Percentiles rank a stretch among this genome's conserved stretches.
These are phyloP conservation scores for Neomicropteryx cornuta DNA, from an alignment of 1,140 invertebrate species.

Conservation along the genomic window DNA sequence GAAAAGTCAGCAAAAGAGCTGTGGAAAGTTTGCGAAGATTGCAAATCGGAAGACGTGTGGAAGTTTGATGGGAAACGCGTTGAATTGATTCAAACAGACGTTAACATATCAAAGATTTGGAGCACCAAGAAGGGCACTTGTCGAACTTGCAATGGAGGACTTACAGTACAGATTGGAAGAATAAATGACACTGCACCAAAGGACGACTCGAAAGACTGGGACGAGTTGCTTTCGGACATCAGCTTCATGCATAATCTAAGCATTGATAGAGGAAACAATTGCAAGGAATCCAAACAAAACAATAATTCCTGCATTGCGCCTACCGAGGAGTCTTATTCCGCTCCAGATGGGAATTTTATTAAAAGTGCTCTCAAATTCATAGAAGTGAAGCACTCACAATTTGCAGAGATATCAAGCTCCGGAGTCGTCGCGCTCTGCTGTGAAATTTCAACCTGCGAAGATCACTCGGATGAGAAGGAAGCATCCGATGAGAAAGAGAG, in stretches of 20 bases:
- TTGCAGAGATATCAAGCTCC: slow-evolving; percentile 11
- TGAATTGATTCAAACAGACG: slow-evolving; percentile 25
- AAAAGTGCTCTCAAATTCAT: slow-evolving; percentile 8
- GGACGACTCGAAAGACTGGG: slow-evolving; percentile 32
- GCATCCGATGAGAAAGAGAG: slow-evolving; percentile 12
- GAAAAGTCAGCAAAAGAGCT: slow-evolving; percentile 11
- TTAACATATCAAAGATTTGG: slow-evolving; percentile 7
- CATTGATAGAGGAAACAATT: slow-evolving; percentile 12
- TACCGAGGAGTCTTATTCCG: slow-evolving; percentile 9
- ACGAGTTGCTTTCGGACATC: slow-evolving; percentile 37
- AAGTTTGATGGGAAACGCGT: too few species aligned
- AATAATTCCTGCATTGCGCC: slow-evolving; percentile 11
- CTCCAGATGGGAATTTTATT: slow-evolving; percentile 12
- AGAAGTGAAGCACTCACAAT: slow-evolving; percentile 8
- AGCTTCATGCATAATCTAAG: slow-evolving; percentile 29
- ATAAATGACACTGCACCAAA: too few species aligned
- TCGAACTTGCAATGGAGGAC: too few species aligned
- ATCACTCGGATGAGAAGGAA: not conserved
- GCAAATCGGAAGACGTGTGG: slow-evolving; percentile 15
- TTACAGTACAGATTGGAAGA: too few species aligned
- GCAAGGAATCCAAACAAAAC: slow-evolving; percentile 9
- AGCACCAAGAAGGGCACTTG: slow-evolving; percentile 21
- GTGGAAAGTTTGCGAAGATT: slow-evolving; percentile 22
- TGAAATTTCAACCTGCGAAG: too few species aligned
- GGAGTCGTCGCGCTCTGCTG: too few species aligned